phyloP scores from a whole-genome alignment of 2,888 invertebrate species.

The Danaus chrysippus region DNA sequence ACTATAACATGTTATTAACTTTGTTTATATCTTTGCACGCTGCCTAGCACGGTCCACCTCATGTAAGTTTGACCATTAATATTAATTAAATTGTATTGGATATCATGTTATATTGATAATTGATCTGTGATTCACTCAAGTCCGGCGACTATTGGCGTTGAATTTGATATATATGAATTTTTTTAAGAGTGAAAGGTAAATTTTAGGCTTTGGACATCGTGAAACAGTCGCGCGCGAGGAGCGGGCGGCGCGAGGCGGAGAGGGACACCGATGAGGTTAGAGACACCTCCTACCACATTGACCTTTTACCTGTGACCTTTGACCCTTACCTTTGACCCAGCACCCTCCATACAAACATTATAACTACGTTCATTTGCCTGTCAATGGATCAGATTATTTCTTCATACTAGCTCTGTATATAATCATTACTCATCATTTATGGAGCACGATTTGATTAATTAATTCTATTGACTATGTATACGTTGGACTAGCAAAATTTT shows the following conservation, averaged over 20 bases:
- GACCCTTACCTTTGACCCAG: neutral
- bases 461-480: too few species aligned
- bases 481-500: too few species aligned
- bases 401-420: too few species aligned
- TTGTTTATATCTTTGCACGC: conserved; percentile 60
- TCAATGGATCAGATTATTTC: too few species aligned
- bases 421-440: too few species aligned
- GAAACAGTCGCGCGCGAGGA: conserved; percentile 92
- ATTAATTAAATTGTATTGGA: too few species aligned
- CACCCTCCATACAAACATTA: neutral
- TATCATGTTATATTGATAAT: too few species aligned
- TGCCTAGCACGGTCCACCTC: conserved; percentile 79
- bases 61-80: conserved; percentile 72
- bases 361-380: neutral
- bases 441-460: too few species aligned
- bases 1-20: neutral
- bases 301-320: neutral
- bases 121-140: too few species aligned
- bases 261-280: conserved; percentile 86
- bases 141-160: too few species aligned
- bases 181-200: conserved; percentile 21
- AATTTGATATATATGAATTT: too few species aligned
- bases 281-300: conserved; percentile 61
- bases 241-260: conserved; percentile 85
- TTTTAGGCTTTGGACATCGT: conserved; percentile 93